These are phyloP conservation scores for Drosophila parabipectinata DNA, from an alignment of 1,140 invertebrate species.

Conservation along the genomic window DNA sequence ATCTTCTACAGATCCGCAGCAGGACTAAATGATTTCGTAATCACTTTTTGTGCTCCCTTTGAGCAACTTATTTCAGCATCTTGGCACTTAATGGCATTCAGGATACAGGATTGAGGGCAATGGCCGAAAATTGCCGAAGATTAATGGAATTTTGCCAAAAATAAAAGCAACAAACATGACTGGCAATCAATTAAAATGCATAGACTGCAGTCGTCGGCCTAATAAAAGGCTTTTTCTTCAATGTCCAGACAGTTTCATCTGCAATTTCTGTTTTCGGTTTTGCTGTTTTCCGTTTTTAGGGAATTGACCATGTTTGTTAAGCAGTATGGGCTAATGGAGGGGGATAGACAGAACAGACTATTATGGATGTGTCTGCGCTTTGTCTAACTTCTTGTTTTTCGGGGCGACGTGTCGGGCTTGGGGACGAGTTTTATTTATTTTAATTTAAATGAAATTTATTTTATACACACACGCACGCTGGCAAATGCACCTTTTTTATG, in stretches of 20 bases:
- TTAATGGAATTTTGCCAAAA: conserved; percentile 63
- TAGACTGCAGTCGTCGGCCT: conserved; percentile 45
- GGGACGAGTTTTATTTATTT: conserved; percentile 74
- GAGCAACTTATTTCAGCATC: conserved; percentile 13
- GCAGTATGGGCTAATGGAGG: no score
- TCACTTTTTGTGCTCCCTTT: conserved; percentile 22
- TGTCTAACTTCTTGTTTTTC: conserved; percentile 71
- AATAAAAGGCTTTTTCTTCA: conserved; percentile 41
- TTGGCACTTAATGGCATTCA: conserved; percentile 32
- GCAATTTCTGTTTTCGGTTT: conserved; percentile 11
- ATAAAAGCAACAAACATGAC: conserved; percentile 51
- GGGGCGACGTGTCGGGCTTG: conserved; percentile 7
- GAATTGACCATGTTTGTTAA: neutral
- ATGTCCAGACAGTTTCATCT: conserved; percentile 35
- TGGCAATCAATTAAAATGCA: conserved; percentile 78
- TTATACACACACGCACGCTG: conserved; percentile 49
- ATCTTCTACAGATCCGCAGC: neutral
- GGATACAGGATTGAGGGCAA: neutral
- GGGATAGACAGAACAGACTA: neutral
- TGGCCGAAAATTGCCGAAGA: conserved; percentile 31
- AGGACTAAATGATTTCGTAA: conserved; percentile 19
- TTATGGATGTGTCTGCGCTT: conserved; percentile 60
- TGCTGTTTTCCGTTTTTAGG: conserved; percentile 2
- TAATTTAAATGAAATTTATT: conserved; percentile 82
- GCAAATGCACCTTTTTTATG: conserved; percentile 36